phyloP scores from a whole-genome alignment of 2,888 invertebrate genomes.

The Oscheius sp. region DNA sequence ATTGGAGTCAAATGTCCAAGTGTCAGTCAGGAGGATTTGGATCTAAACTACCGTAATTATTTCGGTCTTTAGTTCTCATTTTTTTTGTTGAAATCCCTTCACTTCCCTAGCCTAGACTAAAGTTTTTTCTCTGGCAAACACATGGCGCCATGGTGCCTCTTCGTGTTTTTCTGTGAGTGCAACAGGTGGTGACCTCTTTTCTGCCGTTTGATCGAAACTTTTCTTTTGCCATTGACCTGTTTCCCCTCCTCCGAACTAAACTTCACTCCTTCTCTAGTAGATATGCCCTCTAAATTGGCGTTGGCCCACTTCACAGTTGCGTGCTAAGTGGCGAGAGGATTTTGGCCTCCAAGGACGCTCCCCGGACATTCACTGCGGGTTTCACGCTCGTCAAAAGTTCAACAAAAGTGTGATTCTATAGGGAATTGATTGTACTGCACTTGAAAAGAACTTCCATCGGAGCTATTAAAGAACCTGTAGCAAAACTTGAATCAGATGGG shows the following conservation, averaged over 20 bases:
- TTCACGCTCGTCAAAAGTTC: not conserved
- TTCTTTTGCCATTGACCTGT: no score
- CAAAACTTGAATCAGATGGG: no score
- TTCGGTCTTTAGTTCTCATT: no score
- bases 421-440: not conserved
- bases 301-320: slow-evolving; percentile 25
- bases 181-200: slow-evolving; percentile 27
- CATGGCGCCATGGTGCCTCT: slow-evolving; percentile 16
- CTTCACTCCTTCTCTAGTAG: not conserved
- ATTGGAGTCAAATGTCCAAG: no score
- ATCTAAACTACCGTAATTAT: no score
- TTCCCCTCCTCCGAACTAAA: not conserved
- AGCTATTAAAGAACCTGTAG: no score
- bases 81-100: no score
- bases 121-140: no score
- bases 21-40: no score
- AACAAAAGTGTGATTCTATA: not conserved
- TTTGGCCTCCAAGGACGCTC: slow-evolving; percentile 20
- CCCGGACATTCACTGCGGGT: not conserved
- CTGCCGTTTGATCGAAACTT: not conserved
- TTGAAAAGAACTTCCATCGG: not conserved
- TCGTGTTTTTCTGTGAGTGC: slow-evolving; percentile 20
- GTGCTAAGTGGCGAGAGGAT: slow-evolving; percentile 23
- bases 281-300: slow-evolving; percentile 7
- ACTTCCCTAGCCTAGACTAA: no score